Evolutionary conservation across 2,113 vertebrate species (phyloP), one percentile per base, ranked within the genome.

Genomic region (Dromiciops gliroides): DNA sequence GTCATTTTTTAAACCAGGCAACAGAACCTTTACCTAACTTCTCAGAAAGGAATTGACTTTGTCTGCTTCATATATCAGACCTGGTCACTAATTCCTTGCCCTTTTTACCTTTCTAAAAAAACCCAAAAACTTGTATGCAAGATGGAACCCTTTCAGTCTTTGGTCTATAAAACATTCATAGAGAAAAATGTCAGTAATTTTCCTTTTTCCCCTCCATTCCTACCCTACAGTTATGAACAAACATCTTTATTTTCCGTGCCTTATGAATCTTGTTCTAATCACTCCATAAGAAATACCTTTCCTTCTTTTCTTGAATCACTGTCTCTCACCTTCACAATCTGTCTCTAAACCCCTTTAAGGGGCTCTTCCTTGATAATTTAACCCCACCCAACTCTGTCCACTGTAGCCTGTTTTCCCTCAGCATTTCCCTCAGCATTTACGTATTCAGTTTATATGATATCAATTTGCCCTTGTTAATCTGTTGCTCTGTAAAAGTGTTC

Each of bases 381-480:
- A 93, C 60, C 88, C 91, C 97, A 95, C 92, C 96, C 97, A 97
- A 97, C 95, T 95, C 51, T 96, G 9, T 96, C 96, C 60, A 97
- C 92, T 95, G 91, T 94, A 90, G 51, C 94, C 91, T 97, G 96
- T 95, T 91, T 97, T 97, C 95, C 97, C 94, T 96, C n/a, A n/a
- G n/a, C n/a, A n/a, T n/a, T n/a, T n/a, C n/a, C n/a, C n/a, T n/a
- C 94, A 95, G 97, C 97, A 97, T 97, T 98, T 97, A 97, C 51
- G 93, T 97, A 96, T 90, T 95, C 89, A 88, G 93, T 97, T 97
- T 97, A 97, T 97, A 97, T 97, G 97, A 97, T 97, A 96, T 98
- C 93, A 94, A 95, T 97, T 98, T 97, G 97, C 97, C 97, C 97
- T 97, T 98, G 97, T 97, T 97, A 95, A 51, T 97, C 95, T 98